Evolutionary conservation across 2,888 invertebrate genomes (phyloP), one percentile per base, ranked within the genome.

Genomic region (Ferdinandea cuprea): DNA sequence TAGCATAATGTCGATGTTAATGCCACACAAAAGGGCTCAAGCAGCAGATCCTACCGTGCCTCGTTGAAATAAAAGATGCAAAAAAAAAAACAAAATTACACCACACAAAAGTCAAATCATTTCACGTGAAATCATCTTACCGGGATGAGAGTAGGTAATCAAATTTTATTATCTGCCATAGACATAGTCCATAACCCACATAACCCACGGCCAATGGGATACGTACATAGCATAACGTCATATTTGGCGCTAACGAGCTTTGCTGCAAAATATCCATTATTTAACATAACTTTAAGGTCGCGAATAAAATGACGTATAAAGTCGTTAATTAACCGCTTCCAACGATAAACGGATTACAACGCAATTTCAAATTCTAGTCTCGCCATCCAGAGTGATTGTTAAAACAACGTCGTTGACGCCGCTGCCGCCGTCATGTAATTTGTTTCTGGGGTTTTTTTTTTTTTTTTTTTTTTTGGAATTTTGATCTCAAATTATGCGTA

Each of bases 361-460:
- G 15, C 25, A 58, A 40, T 15, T 40, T 25, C 40, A 2, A 58
- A 42, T 9, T 17, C 5, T 6, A 28, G 15, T 42, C 25, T 17
- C 15, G 7, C 28, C 9, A 8, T 9, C 13, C 13, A 4, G 15
- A 8, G 7, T 15, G 9, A 25, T 15, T 40, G 17, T 59, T 1
- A 30, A 32, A 25, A 25, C 25, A 25, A 25, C 25, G 5, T 25
- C 25, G 25, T 25, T 5, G 25, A 25, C 21, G 1, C 9, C 3
- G 21, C 5, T 11, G 44, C 19, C 19, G 44, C 44, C 32, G 9
- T 15, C 15, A 11, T 59, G 42, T 44, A 17, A 17, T 3, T 48
- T 63, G 11, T 63, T 63, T 63, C 48, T 46, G 21, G 61, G 32
- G 11, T 19, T n/a, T n/a, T n/a, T n/a, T n/a, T n/a, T n/a, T n/a